These are phyloP conservation scores for Poicephalus gulielmi DNA, from an alignment of 2,113 vertebrate genomes.

Conservation along the genomic window DNA sequence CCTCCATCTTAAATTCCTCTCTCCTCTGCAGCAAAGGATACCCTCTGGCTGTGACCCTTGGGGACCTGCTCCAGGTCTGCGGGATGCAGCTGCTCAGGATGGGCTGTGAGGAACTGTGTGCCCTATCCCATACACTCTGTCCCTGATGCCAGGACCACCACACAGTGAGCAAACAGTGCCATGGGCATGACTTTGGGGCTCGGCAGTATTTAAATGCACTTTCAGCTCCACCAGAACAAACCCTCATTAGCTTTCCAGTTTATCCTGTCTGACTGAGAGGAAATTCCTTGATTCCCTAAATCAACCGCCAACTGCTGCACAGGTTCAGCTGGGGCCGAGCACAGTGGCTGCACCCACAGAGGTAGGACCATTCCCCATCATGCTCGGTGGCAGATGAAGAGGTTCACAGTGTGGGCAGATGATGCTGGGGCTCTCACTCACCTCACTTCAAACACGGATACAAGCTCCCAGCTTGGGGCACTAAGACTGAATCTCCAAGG, in stretches of 20 bases:
- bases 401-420: background rate
- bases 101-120: background rate
- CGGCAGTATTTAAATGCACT: background rate
- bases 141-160: background rate
- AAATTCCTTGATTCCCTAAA: background rate
- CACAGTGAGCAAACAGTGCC: background rate
- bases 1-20: background rate
- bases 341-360: accelerated
- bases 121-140: background rate
- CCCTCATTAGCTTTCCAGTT: background rate
- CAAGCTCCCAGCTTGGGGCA: slow-evolving; percentile 1
- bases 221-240: background rate
- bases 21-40: background rate
- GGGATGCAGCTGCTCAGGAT: accelerated
- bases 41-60: background rate
- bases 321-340: background rate
- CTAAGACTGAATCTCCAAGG: slow-evolving; percentile 33
- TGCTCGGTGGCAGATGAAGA: background rate
- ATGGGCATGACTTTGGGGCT: background rate
- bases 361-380: accelerated
- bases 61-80: background rate
- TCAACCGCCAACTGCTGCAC: accelerated
- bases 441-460: background rate
- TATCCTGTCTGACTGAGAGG: background rate
- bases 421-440: accelerated